Evolutionary conservation across 2,888 invertebrate species (phyloP).

Genomic region (Malthinus seriepunctatus): DNA sequence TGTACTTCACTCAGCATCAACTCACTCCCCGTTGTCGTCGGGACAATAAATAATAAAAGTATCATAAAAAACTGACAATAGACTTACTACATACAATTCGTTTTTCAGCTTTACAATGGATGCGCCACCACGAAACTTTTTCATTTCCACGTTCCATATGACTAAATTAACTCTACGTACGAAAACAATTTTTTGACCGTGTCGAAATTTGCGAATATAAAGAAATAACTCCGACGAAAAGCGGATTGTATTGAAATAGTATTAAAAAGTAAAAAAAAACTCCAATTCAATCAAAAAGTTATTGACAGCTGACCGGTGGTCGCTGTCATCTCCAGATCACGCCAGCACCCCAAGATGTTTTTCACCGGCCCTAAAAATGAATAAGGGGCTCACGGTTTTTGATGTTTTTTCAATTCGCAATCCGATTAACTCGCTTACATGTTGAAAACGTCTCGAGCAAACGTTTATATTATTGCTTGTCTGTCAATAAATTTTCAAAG

Average conservation of each 20-base stretch:
- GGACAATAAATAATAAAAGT: constrained; percentile 18
- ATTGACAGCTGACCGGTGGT: constrained; percentile 48
- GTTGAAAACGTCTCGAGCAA: constrained; percentile 44
- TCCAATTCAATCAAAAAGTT: constrained; percentile 30
- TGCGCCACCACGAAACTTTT: constrained; percentile 12
- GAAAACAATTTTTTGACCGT: no score
- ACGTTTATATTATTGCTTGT: constrained; percentile 32
- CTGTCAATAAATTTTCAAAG: constrained; percentile 11
- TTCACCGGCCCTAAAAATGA: constrained; percentile 37
- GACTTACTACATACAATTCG: constrained; percentile 7
- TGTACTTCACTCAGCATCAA: constrained; percentile 10
- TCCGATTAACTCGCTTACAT: constrained; percentile 51
- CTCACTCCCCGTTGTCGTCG: constrained; percentile 16
- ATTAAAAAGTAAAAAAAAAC: neutral
- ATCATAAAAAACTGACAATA: constrained; percentile 14
- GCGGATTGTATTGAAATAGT: no score
- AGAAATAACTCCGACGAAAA: no score
- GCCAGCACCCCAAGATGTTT: constrained; percentile 35
- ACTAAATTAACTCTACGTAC: no score
- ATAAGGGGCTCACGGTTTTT: constrained; percentile 41
- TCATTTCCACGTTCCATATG: no score
- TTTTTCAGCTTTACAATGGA: constrained; percentile 9
- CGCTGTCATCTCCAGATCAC: constrained; percentile 46
- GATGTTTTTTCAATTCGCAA: constrained; percentile 50
- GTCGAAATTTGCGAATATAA: no score